Base-by-base conservation (phyloP, 2,113 vertebrate genomes). In the Ageneiosus marmoratus region DNA sequence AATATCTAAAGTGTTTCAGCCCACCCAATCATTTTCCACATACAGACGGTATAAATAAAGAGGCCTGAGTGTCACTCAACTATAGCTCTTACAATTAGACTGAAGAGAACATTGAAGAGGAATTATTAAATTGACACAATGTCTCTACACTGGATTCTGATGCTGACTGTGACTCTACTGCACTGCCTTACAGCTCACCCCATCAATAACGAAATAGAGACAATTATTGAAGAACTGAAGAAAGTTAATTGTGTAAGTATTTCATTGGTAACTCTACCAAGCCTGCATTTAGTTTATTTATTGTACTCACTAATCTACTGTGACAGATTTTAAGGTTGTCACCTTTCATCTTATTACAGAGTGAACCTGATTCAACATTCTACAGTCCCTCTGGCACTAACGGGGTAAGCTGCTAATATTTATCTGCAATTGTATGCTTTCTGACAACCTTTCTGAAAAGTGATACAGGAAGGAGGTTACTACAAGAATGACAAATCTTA, bases 1-100 rank as follows among this genome's bases (percentile, higher is more conserved):
- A 94, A 94, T 94, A 95, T 92, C 93, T 92, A 89, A 92, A 92
- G 29, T 89, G 44, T 34, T 62, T 88, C 90, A 79, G 94, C 94
- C 92, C 94, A 94, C 93, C 94, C 93, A 92, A 86, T 91, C 86
- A 92, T 94, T 95, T 95, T 94, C 90, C 93, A 95, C 77, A 74
- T 41, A 75, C 85, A 92, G 86, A 92, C 87, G 83, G 91, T 95
- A 93, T 96, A 96, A 46, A 86, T 62, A 79, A 9, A 74, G 13
- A 73, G 32, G 20, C 18, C 58, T 5, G 2, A 7, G 22, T 37
- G 27, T 44, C 48, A 78, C 37, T 32, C 7, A 41, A 37, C 76
- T 56, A 48, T 48, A 37, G 29, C 69, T 62, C 16, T 27, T 18
- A 84, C 27, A 34, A 12, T 37, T 41, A 20, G 51, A 81, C 82